phyloP scores from a whole-genome alignment of 2,797 vertebrate species.

The Myotis pilosus region DNA sequence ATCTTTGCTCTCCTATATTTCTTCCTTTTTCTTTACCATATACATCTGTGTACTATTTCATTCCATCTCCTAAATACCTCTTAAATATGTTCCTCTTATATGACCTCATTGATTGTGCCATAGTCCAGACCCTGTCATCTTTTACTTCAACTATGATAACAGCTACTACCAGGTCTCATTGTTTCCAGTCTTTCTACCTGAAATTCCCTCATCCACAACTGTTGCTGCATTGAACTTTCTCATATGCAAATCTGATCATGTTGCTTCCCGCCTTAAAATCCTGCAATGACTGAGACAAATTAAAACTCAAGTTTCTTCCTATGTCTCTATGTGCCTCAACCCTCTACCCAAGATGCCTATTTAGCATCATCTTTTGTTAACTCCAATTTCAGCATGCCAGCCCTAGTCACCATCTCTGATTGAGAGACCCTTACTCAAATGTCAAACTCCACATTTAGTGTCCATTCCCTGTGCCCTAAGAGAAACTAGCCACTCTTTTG shows the following conservation, averaged over 20 bases:
- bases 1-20: background rate
- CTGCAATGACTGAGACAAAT: background rate
- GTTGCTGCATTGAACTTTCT: background rate
- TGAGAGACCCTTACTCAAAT: slow-evolving; percentile 42
- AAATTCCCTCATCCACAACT: background rate
- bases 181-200: background rate
- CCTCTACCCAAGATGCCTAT: background rate
- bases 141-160: background rate
- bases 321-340: background rate
- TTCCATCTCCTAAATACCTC: background rate
- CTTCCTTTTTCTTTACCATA: background rate
- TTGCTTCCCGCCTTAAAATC: slow-evolving; percentile 1
- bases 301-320: slow-evolving; percentile 29
- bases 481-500: background rate
- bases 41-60: background rate
- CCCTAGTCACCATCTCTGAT: background rate
- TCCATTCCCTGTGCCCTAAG: background rate
- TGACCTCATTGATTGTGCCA: background rate
- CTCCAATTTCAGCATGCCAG: background rate
- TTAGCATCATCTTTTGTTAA: background rate
- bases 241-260: background rate
- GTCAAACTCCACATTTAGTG: background rate
- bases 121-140: background rate
- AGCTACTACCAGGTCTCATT: background rate
- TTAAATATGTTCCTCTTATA: background rate